phyloP scores from a whole-genome alignment of 2,113 vertebrate genomes.

The Aepyceros melampus region DNA sequence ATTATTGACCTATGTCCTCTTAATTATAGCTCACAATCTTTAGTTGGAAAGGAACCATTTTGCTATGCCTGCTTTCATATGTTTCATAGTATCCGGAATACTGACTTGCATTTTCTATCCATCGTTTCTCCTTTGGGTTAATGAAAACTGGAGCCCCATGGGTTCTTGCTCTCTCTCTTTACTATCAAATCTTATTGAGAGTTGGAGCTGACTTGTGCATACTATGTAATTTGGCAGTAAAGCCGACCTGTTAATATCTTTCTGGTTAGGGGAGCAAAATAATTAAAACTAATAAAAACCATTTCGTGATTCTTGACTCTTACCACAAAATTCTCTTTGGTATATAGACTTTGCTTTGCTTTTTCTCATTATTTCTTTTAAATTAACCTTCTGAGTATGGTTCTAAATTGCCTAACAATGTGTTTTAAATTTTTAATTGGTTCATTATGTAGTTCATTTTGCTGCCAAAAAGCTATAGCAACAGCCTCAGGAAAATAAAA shows the following conservation, averaged over 20 bases:
- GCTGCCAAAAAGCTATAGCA: constrained; percentile 49
- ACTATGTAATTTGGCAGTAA: constrained; percentile 22
- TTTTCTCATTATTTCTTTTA: constrained; percentile 43
- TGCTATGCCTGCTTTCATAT: neutral
- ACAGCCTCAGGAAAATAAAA: constrained; percentile 49
- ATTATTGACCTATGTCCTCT: neutral
- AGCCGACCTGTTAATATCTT: constrained; percentile 34
- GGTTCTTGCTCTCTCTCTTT: neutral
- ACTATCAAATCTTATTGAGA: neutral
- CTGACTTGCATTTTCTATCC: neutral
- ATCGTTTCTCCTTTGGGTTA: neutral
- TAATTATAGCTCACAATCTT: neutral
- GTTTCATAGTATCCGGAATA: neutral
- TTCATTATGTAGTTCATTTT: neutral
- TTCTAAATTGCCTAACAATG: constrained; percentile 32
- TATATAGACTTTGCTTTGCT: neutral
- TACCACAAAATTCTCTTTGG: neutral
- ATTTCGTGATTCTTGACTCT: constrained; percentile 27
- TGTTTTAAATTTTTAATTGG: constrained; percentile 54
- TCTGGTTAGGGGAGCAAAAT: constrained; percentile 33
- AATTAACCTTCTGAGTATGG: constrained; percentile 15
- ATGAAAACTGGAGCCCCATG: neutral
- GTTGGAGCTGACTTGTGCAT: neutral
- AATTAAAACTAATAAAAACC: constrained; percentile 54
- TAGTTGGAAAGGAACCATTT: neutral